Evolutionary conservation across 2,888 invertebrate genomes (phyloP), one percentile per base, ranked within the genome.

Genomic region (Lycia hirtaria): DNA sequence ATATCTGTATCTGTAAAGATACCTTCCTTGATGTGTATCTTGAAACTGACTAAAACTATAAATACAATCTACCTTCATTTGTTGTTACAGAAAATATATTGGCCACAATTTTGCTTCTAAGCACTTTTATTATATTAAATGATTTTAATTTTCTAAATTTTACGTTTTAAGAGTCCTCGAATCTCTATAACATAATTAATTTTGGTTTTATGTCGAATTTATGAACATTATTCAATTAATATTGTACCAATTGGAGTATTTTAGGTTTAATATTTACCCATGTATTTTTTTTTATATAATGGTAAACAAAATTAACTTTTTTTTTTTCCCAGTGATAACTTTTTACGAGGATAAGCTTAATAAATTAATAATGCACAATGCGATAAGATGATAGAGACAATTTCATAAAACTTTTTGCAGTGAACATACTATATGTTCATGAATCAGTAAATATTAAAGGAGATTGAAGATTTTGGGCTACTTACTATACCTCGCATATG

Each of bases 141-240:
- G 6, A 22, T 38, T 38, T 45, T 53, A 24, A 44, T 52, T 5
- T 38, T 35, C 17, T 56, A 59, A 61, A 55, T 50, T 59, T 4
- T 68, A 65, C 71, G 72, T 76, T 73, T 67, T 67, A 71, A 65
- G 73, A 72, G 76, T 75, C 68, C 20, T 63, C 62, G 77, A 77
- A 77, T 77, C 77, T 77, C 77, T 73, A 50, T 56, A 60, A 59
- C 26, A 32, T 56, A 49, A 62, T 52, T 47, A 45, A 52, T 62
- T 65, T 47, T 19, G 47, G 48, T 32, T 54, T 62, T 50, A 43
- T 53, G 17, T 54, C 56, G 24, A 61, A 54, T 54, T 54, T 43
- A 47, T 58, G 52, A 50, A 54, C 37, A 53, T 43, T 43, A 45
- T 38, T 35, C 41, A 32, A 49, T 47, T 28, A 30, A 20, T 37